These are phyloP conservation scores for Furcifer pardalis DNA, from an alignment of 2,797 vertebrate species.

Conservation along the genomic window DNA sequence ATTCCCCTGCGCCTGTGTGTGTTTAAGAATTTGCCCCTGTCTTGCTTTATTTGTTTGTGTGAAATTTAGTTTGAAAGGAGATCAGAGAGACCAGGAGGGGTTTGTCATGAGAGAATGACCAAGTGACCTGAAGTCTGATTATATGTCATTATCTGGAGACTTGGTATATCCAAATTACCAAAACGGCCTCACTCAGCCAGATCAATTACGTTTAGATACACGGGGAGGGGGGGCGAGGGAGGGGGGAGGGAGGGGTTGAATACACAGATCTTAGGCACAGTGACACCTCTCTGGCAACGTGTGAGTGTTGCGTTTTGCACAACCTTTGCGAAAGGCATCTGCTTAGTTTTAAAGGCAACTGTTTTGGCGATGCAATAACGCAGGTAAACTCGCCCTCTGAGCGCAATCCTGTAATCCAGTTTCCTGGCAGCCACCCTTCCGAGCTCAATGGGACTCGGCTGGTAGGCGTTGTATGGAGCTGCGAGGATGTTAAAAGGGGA, in stretches of 20 bases:
- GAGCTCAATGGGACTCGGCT: not conserved
- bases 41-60: slow-evolving; percentile 88
- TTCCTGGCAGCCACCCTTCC: not conserved
- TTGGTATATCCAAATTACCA: slow-evolving; percentile 95
- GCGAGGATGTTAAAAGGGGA: too few species aligned
- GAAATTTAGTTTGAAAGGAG: slow-evolving; percentile 92
- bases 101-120: slow-evolving; percentile 94
- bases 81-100: slow-evolving; percentile 86
- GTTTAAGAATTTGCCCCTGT: slow-evolving; percentile 78
- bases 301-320: not conserved
- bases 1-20: slow-evolving; percentile 11
- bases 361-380: not conserved
- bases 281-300: slow-evolving; percentile 54
- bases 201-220: slow-evolving; percentile 83
- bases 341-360: slow-evolving; percentile 40
- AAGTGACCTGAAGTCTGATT: slow-evolving; percentile 98
- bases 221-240: slow-evolving; percentile 21
- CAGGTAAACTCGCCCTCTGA: not conserved
- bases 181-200: slow-evolving; percentile 92
- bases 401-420: not conserved
- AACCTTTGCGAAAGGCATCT: slow-evolving; percentile 46
- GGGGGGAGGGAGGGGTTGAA: slow-evolving; percentile 35
- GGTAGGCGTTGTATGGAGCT: too few species aligned
- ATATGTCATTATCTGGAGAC: slow-evolving; percentile 99
- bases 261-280: slow-evolving; percentile 42